A percentile compares a stretch with the other conserved stretches of the same genome.
These are phyloP conservation scores for Fragum fragum DNA, from an alignment of 2,888 invertebrate species.

Conservation along the genomic window DNA sequence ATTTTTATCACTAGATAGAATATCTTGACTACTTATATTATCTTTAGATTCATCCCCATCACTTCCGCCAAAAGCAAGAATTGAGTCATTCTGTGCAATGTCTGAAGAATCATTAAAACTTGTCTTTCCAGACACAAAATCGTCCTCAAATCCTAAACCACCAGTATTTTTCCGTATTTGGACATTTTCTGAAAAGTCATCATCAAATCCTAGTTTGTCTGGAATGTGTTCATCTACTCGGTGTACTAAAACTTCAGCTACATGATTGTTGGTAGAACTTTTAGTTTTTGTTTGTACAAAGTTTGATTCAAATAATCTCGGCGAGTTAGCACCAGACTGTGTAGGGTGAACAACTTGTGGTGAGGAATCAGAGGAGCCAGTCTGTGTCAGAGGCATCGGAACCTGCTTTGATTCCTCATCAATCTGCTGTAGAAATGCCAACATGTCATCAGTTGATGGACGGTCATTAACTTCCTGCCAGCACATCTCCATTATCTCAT, in stretches of 20 bases:
- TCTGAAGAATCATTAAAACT: conserved; percentile 45
- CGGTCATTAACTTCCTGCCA: conserved; percentile 89
- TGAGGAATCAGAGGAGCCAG: conserved; percentile 20
- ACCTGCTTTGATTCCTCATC: conserved; percentile 87
- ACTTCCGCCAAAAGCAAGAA: conserved; percentile 65
- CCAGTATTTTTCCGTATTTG: conserved; percentile 47
- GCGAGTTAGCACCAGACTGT: conserved; percentile 53
- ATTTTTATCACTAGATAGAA: conserved; percentile 50
- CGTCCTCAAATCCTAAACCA: conserved; percentile 61
- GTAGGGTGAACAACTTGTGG: conserved; percentile 32
- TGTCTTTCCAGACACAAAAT: conserved; percentile 48
- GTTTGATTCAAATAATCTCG: conserved; percentile 50
- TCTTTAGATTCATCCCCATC: conserved; percentile 27
- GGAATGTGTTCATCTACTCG: conserved; percentile 48
- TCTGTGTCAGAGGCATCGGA: conserved; percentile 5
- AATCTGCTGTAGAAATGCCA: conserved; percentile 87
- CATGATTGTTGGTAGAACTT: conserved; percentile 57
- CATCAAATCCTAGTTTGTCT: conserved; percentile 53
- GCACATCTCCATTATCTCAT: conserved; percentile 92
- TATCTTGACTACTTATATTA: conserved; percentile 28
- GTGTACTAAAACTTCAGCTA: conserved; percentile 65
- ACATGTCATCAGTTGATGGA: conserved; percentile 88
- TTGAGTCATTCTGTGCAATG: conserved; percentile 64
- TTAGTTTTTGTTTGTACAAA: conserved; percentile 61
- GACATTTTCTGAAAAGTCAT: conserved; percentile 57